Base-by-base conservation (phyloP, 2,113 vertebrate genomes). In the Nasalis larvatus region DNA sequence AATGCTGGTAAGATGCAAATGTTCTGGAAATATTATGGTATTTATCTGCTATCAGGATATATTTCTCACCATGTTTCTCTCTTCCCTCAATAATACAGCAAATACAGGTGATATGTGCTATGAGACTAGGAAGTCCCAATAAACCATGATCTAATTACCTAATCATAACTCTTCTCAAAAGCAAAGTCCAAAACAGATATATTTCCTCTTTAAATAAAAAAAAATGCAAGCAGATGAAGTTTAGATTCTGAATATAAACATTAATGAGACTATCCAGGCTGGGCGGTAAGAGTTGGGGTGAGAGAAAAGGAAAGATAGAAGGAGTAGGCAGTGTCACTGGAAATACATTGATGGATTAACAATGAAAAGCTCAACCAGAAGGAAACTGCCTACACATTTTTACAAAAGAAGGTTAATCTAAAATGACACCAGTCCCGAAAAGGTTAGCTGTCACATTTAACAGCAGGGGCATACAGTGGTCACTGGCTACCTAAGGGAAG, bases 1-100 rank as follows among this genome's bases (percentile, higher is more conserved):
- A 98, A 98, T 98, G 68, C 95, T 98, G 96, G 96, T 98, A 98
- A 97, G 96, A 98, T 98, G 91, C 95, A 95, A 97, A 37, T 92
- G 63, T 98, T 97, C 93, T 98, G 71, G 93, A 98, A 93, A 98
- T 98, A 95, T 74, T 94, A 71, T 98, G 97, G 98, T 97, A 92
- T 89, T 97, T 97, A 98, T 98, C 91, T 98, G 77, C 97, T 98
- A 88, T 52, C 97, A 95, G 92, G 95, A 85, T 93, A 9, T 92
- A 95, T 63, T 93, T 83, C 16, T 69, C 37, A 14, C 30, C 3
- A 0, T 45, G 11, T 16, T 13, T 10, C 32, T 80, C 91, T 93
- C 85, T 66, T 21, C 96, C 94, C 90, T 89, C 66, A 98, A 97
- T 96, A 94, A 97, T 95, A 94, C 95, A 97, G 96, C 81, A 98